A percentile compares a stretch with the other conserved stretches of the same genome.
Conservation (phyloP, 2,797 vertebrate species). For the Syndactyla subalaris region DNA sequence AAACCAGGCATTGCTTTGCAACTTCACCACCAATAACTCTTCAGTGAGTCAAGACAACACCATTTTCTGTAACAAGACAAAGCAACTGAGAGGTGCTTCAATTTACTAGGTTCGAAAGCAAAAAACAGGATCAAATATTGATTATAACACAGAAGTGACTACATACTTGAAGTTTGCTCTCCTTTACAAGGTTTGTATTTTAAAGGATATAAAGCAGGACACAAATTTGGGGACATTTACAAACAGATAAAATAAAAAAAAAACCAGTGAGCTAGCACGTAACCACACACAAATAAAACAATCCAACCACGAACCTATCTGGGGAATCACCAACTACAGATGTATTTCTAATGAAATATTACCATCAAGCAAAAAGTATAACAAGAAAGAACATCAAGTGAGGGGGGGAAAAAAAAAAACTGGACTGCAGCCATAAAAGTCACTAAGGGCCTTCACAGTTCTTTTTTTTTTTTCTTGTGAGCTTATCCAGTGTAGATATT, state of each 20-base stretch:
- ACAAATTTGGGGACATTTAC: background rate
- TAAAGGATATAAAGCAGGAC: background rate
- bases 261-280: background rate
- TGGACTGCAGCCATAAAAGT: background rate
- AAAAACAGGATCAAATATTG: background rate
- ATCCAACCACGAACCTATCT: background rate
- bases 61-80: background rate
- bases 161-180: background rate
- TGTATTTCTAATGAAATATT: background rate
- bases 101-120: background rate
- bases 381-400: background rate
- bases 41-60: background rate
- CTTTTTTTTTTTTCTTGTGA: background rate
- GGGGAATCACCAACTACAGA: background rate
- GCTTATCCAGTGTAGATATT: background rate
- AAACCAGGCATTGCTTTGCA: background rate
- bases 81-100: background rate
- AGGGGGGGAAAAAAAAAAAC: background rate
- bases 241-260: background rate
- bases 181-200: background rate
- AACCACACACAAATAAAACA: background rate
- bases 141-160: background rate
- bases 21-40: background rate
- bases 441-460: background rate
- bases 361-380: background rate